Evolutionary conservation across 2,888 invertebrate genomes (phyloP).

Genomic region (Bellardia bayeri): DNA sequence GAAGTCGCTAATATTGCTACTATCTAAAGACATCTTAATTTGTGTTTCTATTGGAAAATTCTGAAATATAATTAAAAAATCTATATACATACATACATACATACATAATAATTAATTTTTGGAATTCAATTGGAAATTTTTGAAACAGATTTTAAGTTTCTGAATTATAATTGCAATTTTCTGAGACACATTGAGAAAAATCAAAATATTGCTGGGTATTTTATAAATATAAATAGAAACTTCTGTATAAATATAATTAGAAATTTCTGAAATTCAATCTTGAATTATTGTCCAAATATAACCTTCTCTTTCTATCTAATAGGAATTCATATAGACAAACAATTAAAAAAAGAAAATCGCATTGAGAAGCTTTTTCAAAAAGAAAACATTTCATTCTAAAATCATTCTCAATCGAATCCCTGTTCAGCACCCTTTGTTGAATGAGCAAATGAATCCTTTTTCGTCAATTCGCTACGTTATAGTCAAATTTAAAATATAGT

Average conservation of each 20-base stretch:
- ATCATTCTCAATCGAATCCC: background rate
- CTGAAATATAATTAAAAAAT: too few relatives aligned
- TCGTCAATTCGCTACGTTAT: background rate
- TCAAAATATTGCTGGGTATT: too few relatives aligned
- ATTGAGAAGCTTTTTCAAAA: background rate
- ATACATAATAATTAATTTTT: too few relatives aligned
- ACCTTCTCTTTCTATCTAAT: background rate
- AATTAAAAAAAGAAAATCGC: background rate
- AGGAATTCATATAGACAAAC: background rate
- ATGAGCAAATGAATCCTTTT: conserved; percentile 12
- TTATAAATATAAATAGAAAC: too few relatives aligned
- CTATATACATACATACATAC: too few relatives aligned
- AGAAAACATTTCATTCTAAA: background rate
- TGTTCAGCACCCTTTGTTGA: conserved; percentile 39
- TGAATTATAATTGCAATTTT: too few relatives aligned
- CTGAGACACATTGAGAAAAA: background rate
- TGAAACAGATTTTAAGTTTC: too few relatives aligned
- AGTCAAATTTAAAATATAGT: background rate
- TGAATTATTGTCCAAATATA: background rate
- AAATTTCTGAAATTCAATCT: background rate
- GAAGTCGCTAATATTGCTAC: too few relatives aligned
- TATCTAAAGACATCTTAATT: too few relatives aligned
- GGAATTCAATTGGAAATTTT: too few relatives aligned
- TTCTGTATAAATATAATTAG: too few relatives aligned
- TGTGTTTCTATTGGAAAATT: too few relatives aligned